These are phyloP conservation scores for Megaustenia siamemsis DNA, from an alignment of 2,888 invertebrate genomes.

Conservation along the genomic window DNA sequence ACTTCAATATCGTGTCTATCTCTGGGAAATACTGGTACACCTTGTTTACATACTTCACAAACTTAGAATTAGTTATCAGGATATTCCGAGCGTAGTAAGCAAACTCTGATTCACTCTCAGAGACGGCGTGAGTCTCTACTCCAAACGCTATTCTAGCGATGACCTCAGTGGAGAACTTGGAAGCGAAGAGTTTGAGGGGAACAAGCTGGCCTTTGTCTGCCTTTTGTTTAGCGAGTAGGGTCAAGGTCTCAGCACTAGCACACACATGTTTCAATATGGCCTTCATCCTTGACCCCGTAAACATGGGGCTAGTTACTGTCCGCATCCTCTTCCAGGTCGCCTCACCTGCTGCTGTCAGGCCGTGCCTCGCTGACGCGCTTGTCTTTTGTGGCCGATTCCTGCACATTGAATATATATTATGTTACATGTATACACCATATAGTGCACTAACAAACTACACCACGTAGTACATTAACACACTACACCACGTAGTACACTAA, in stretches of 20 bases:
- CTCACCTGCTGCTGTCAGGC: neutral
- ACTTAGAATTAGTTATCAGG: neutral
- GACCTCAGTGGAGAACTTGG: conserved; percentile 36
- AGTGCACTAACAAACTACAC: no score
- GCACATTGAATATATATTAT: no score
- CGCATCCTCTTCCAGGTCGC: conserved; percentile 33
- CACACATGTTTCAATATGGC: conserved; percentile 14
- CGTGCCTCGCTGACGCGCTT: neutral
- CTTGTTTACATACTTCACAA: neutral
- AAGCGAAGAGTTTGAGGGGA: conserved; percentile 17
- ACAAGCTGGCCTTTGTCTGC: conserved; percentile 20
- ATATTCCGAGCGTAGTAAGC: neutral
- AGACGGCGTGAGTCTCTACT: conserved; percentile 30
- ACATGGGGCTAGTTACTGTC: conserved; percentile 42
- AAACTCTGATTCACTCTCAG: conserved; percentile 35
- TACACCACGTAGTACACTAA: no score
- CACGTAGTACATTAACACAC: no score
- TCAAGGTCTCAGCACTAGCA: conserved; percentile 32
- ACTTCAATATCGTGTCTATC: neutral
- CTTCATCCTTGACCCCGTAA: conserved; percentile 39
- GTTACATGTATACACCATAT: no score
- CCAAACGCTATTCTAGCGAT: conserved; percentile 36
- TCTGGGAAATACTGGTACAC: conserved; percentile 4
- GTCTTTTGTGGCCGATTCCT: conserved; percentile 23
- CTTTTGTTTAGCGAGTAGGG: neutral